phyloP scores from a whole-genome alignment of 2,797 vertebrate species.

The Champsocephalus gunnari region DNA sequence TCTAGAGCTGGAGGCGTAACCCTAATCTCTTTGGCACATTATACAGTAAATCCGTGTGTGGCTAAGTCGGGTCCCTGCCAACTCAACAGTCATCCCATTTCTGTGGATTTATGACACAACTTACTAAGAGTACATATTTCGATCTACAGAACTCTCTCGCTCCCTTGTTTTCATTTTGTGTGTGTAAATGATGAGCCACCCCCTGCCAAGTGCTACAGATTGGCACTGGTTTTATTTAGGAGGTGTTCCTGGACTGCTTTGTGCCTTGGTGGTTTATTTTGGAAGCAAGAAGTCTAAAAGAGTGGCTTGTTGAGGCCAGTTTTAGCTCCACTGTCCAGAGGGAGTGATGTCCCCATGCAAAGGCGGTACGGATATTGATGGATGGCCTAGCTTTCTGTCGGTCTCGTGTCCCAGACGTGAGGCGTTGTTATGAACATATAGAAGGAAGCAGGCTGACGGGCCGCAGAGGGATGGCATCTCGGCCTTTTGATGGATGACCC shows the following conservation, averaged over 20 bases:
- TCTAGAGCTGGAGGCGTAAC: slow-evolving; percentile 61
- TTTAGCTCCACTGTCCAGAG: slow-evolving; percentile 74
- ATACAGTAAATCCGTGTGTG: slow-evolving; percentile 68
- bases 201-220: slow-evolving; percentile 19
- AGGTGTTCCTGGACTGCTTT: slow-evolving; percentile 65
- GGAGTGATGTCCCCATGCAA: slow-evolving; percentile 66
- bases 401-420: slow-evolving; percentile 53
- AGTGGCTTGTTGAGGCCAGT: slow-evolving; percentile 39
- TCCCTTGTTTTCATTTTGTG: slow-evolving; percentile 35
- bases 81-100: slow-evolving; percentile 43
- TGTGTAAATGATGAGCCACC: slow-evolving; percentile 41
- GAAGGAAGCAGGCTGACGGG: slow-evolving; percentile 53
- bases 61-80: slow-evolving; percentile 56
- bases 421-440: slow-evolving; percentile 73
- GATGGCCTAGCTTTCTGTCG: slow-evolving; percentile 79
- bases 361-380: slow-evolving; percentile 63
- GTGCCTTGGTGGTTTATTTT: slow-evolving; percentile 65
- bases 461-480: slow-evolving; percentile 41
- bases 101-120: slow-evolving; percentile 65
- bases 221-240: slow-evolving; percentile 48
- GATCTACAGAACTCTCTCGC: slow-evolving; percentile 31
- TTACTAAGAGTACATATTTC: slow-evolving; percentile 52
- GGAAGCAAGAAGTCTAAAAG: slow-evolving; percentile 58
- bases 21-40: slow-evolving; percentile 74
- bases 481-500: slow-evolving; percentile 51